Evolutionary conservation across 2,888 invertebrate genomes (phyloP).

Genomic region (Tetragnatha montana): DNA sequence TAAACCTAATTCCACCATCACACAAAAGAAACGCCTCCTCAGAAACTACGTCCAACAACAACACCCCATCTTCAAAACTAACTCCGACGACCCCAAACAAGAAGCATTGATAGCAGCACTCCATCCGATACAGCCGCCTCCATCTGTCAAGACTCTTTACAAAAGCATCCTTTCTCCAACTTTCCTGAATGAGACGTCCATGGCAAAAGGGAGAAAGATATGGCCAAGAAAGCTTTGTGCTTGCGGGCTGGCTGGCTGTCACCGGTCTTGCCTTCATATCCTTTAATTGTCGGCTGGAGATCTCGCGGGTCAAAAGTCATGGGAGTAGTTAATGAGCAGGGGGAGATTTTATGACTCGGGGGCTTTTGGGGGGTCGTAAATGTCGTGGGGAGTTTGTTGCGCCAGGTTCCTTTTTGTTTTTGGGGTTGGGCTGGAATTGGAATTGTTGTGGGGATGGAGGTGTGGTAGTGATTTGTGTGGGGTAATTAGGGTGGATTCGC

Average conservation of each 20-base stretch:
- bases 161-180: neutral
- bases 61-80: neutral
- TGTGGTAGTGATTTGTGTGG: neutral
- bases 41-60: neutral
- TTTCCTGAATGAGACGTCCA: neutral
- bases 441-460: neutral
- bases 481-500: neutral
- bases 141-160: neutral
- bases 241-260: conserved; percentile 6
- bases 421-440: neutral
- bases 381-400: conserved; percentile 2
- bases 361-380: neutral
- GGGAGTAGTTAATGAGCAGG: conserved; percentile 42
- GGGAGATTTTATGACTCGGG: conserved; percentile 20
- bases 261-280: conserved; percentile 27
- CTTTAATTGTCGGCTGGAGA: conserved; percentile 40
- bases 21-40: neutral
- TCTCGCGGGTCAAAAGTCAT: conserved; percentile 46
- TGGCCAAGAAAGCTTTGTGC: neutral
- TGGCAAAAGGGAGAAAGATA: neutral
- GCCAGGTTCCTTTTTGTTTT: neutral
- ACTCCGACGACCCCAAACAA: neutral
- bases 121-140: neutral
- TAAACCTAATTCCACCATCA: neutral
- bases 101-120: neutral